Percentiles rank a stretch among this genome's conserved stretches.
Evolutionary conservation across 2,888 invertebrate species (phyloP).

Genomic region (Xestia xanthographa): DNA sequence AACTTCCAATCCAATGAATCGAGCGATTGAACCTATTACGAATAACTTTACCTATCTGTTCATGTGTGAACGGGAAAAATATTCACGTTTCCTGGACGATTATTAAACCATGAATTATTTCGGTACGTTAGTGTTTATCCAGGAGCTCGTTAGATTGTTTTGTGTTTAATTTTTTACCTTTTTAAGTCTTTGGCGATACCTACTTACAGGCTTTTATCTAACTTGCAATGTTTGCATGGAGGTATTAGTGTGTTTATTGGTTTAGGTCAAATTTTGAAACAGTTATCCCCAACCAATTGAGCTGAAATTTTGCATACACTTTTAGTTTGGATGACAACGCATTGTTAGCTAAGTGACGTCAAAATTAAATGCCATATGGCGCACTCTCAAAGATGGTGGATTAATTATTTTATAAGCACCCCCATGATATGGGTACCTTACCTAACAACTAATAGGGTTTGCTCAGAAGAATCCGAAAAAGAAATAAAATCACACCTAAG

Average conservation of each 20-base stretch:
- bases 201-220: neutral
- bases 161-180: slow-evolving; percentile 4
- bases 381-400: neutral
- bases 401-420: neutral
- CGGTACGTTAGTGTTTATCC: slow-evolving; percentile 43
- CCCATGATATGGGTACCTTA: neutral
- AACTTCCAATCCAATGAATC: slow-evolving; percentile 85
- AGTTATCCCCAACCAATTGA: neutral
- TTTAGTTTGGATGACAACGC: too few relatives aligned
- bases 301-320: neutral
- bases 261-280: neutral
- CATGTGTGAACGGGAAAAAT: slow-evolving; percentile 79
- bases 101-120: slow-evolving; percentile 62
- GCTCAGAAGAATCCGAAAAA: neutral
- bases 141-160: slow-evolving; percentile 34
- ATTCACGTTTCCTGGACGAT: slow-evolving; percentile 68
- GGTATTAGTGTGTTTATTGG: neutral
- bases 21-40: slow-evolving; percentile 84
- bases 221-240: neutral
- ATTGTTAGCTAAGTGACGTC: too few relatives aligned
- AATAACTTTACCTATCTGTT: slow-evolving; percentile 81
- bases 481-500: neutral
- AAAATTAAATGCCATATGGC: too few relatives aligned
- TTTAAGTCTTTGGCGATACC: neutral
- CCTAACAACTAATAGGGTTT: neutral